Percentiles rank a stretch among this genome's conserved stretches.
Conservation (phyloP, 2,888 invertebrate species). For the Drosophila conformis region DNA sequence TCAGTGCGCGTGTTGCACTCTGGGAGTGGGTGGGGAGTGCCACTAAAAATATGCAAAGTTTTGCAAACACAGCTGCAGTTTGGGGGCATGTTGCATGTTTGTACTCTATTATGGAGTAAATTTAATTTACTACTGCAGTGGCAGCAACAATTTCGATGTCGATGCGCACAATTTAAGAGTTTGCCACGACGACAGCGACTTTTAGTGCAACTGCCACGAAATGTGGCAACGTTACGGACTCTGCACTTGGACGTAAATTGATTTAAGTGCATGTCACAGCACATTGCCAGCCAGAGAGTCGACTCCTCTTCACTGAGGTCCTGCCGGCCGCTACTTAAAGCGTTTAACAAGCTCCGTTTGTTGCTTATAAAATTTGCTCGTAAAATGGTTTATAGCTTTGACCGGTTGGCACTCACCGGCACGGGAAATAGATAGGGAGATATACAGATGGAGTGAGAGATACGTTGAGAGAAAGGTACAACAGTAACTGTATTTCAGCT, state of each 20-base stretch:
- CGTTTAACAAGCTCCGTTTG: conserved; percentile 77
- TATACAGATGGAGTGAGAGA: not conserved
- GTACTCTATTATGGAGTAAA: conserved; percentile 70
- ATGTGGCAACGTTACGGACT: conserved; percentile 45
- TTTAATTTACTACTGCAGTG: conserved; percentile 66
- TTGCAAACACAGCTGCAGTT: conserved; percentile 36
- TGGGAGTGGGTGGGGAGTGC: conserved; percentile 13
- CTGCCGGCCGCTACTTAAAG: conserved; percentile 52
- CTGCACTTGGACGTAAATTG: conserved; percentile 66
- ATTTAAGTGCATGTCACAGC: conserved; percentile 79
- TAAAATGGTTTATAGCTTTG: conserved; percentile 70
- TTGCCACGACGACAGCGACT: conserved; percentile 18
- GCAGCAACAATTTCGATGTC: conserved; percentile 44
- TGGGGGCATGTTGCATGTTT: conserved; percentile 57
- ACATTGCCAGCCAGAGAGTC: conserved; percentile 45
- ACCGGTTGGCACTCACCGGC: conserved; percentile 13
- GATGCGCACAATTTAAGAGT: conserved; percentile 71
- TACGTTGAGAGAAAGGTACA: conserved; percentile 4
- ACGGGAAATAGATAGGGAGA: not conserved
- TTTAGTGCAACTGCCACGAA: conserved; percentile 50
- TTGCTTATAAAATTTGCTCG: conserved; percentile 73
- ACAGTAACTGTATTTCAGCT: conserved; percentile 49
- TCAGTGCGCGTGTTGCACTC: not conserved
- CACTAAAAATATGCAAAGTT: conserved; percentile 67
- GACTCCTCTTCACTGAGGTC: conserved; percentile 7